Percentiles rank a stretch among this genome's conserved stretches.
These are phyloP conservation scores for Heterochromis multidens DNA, from an alignment of 2,113 vertebrate genomes.

Conservation along the genomic window DNA sequence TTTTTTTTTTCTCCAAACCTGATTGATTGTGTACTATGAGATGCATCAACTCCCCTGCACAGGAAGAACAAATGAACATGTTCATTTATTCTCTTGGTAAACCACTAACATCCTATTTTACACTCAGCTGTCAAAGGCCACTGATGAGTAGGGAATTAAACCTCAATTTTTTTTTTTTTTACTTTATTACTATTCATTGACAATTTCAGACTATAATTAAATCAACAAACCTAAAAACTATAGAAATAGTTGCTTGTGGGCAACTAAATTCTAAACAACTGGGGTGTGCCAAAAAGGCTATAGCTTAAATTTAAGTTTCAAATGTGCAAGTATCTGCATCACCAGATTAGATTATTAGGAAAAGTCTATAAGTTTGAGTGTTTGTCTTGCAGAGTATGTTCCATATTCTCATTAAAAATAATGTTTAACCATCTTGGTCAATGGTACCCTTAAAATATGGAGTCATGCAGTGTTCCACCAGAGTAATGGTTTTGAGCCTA, in stretches of 20 bases:
- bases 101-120: neutral
- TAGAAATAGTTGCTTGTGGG: neutral
- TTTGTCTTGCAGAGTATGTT: neutral
- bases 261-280: neutral
- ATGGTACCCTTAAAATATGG: too few species aligned
- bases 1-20: neutral
- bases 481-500: neutral
- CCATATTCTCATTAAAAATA: neutral
- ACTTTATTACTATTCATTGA: neutral
- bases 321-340: neutral
- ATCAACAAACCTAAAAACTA: neutral
- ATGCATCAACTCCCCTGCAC: neutral
- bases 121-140: neutral
- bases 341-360: neutral
- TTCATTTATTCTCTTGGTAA: neutral
- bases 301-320: neutral
- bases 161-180: neutral
- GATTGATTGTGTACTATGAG: conserved; percentile 21
- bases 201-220: neutral
- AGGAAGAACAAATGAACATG: conserved; percentile 11
- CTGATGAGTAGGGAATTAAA: neutral
- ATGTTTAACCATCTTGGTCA: neutral
- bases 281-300: neutral
- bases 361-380: neutral
- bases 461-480: neutral